phyloP scores from a whole-genome alignment of 1,140 invertebrate species.

The Acromyrmex heyeri region DNA sequence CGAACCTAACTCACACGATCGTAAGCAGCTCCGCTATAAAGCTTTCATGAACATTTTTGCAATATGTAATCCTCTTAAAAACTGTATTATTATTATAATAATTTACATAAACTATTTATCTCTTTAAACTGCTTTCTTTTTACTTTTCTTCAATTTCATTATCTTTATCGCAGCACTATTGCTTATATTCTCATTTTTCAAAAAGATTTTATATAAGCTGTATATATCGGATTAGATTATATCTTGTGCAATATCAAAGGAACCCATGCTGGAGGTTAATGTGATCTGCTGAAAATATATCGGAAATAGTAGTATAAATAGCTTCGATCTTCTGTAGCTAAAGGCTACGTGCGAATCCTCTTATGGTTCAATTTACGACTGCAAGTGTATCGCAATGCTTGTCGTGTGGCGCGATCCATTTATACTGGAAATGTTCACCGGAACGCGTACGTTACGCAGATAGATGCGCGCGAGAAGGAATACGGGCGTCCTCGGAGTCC shows the following conservation, averaged over 20 bases:
- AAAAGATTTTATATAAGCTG: not conserved
- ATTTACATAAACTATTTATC: not conserved
- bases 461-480: slow-evolving; percentile 25
- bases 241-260: not conserved
- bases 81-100: not conserved
- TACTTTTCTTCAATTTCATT: not conserved
- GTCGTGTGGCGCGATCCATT: slow-evolving; percentile 55
- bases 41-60: slow-evolving; percentile 1
- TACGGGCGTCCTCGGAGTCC: not conserved
- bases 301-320: slow-evolving; percentile 44
- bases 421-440: slow-evolving; percentile 66
- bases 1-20: not conserved
- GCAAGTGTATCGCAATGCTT: slow-evolving; percentile 61
- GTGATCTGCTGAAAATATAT: slow-evolving; percentile 43
- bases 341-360: slow-evolving; percentile 36
- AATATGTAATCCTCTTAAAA: slow-evolving; percentile 22
- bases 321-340: slow-evolving; percentile 11
- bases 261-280: slow-evolving; percentile 22
- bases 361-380: slow-evolving; percentile 39
- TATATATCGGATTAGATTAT: not conserved
- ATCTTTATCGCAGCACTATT: not conserved
- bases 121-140: not conserved
- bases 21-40: not conserved
- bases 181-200: not conserved
- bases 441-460: slow-evolving; percentile 10